These are phyloP conservation scores for Andrena marginata DNA, from an alignment of 2,888 invertebrate species.

Conservation along the genomic window DNA sequence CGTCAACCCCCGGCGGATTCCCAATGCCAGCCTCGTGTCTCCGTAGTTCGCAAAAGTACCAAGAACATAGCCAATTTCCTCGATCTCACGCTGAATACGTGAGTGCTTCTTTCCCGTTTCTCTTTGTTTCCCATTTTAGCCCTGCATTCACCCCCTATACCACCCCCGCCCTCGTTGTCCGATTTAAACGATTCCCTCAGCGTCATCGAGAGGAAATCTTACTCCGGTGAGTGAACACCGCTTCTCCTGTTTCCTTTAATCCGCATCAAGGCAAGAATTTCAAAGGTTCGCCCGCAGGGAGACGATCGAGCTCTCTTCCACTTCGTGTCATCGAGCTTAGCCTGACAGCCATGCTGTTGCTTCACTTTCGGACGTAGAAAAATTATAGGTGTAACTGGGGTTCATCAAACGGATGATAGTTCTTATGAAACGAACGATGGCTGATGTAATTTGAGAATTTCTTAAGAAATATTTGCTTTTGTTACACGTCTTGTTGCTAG, in stretches of 20 bases:
- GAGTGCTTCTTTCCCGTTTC: conserved; percentile 49
- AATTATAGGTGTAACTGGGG: background rate
- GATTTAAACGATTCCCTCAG: conserved; percentile 47
- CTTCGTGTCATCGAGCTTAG: background rate
- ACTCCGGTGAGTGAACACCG: background rate
- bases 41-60: conserved; percentile 41
- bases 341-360: background rate
- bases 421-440: background rate
- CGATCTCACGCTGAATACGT: conserved; percentile 67
- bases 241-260: conserved; percentile 27
- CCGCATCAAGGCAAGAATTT: conserved; percentile 23
- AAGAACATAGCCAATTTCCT: conserved; percentile 64
- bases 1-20: conserved; percentile 20
- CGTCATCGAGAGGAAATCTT: conserved; percentile 36
- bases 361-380: background rate
- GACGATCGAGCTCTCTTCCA: background rate
- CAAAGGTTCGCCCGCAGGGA: background rate
- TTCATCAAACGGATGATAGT: too few species aligned
- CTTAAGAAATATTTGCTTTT: too few species aligned
- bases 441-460: too few species aligned
- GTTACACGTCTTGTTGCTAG: too few species aligned
- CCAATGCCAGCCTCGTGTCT: conserved; percentile 38
- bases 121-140: conserved; percentile 38
- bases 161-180: conserved; percentile 15
- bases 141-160: conserved; percentile 26